These are phyloP conservation scores for Eubasilissa splendida DNA, from an alignment of 2,888 invertebrate genomes.

Conservation along the genomic window DNA sequence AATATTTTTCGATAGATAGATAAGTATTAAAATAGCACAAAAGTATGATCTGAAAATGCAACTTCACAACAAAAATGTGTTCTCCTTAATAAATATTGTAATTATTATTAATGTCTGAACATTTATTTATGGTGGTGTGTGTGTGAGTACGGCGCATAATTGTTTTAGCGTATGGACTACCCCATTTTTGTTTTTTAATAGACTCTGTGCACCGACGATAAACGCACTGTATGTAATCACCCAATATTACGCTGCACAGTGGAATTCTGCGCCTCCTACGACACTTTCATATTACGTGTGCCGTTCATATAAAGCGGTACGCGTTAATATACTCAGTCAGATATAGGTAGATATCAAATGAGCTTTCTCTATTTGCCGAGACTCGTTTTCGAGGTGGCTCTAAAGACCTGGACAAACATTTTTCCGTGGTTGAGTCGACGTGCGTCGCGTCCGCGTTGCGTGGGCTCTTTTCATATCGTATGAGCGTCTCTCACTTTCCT, in stretches of 20 bases:
- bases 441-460: slow-evolving; percentile 12
- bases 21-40: too few species aligned
- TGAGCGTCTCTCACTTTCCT: background rate
- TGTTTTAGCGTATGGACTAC: too few species aligned
- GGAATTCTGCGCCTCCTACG: slow-evolving; percentile 39
- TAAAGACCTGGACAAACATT: slow-evolving; percentile 31
- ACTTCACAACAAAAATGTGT: too few species aligned
- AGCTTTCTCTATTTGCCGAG: slow-evolving; percentile 44
- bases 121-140: too few species aligned
- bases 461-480: background rate
- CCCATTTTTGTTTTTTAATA: too few species aligned
- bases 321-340: slow-evolving; percentile 5
- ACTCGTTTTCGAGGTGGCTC: slow-evolving; percentile 42
- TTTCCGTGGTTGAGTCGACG: slow-evolving; percentile 11
- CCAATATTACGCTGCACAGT: slow-evolving; percentile 2
- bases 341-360: slow-evolving; percentile 25
- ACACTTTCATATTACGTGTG: slow-evolving; percentile 45
- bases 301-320: slow-evolving; percentile 43
- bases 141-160: too few species aligned
- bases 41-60: too few species aligned
- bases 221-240: slow-evolving; percentile 23
- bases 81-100: too few species aligned
- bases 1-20: too few species aligned
- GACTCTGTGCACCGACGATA: background rate
- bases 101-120: too few species aligned